phyloP scores from a whole-genome alignment of 1,140 invertebrate genomes.

The Manduca sexta region DNA sequence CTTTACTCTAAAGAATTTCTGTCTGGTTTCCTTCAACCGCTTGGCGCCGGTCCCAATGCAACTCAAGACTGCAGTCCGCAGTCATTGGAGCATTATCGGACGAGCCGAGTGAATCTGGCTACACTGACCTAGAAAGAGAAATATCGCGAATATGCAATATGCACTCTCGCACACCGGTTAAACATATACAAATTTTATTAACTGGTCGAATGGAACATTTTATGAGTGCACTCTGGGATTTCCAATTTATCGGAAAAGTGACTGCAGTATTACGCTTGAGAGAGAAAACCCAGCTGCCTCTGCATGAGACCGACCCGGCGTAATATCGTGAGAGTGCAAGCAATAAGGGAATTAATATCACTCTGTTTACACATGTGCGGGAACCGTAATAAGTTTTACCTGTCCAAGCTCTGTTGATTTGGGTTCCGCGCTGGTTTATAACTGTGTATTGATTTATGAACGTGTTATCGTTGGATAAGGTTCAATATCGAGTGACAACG shows the following conservation, averaged over 20 bases:
- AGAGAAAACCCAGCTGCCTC: neutral
- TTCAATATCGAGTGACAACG: constrained; percentile 18
- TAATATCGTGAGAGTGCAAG: neutral
- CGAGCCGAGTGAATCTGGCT: constrained; percentile 33
- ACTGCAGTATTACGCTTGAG: neutral
- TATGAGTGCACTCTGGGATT: constrained; percentile 11
- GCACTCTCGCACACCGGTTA: constrained; percentile 12
- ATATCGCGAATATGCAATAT: constrained; percentile 15
- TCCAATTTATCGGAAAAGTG: constrained; percentile 9
- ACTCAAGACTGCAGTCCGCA: constrained; percentile 26
- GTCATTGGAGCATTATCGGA: constrained; percentile 31
- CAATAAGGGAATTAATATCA: constrained; percentile 3
- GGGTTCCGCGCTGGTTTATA: constrained; percentile 3
- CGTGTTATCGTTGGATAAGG: constrained; percentile 19
- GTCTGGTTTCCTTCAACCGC: constrained; percentile 14
- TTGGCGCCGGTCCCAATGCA: constrained; percentile 35
- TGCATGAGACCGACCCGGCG: neutral
- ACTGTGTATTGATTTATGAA: constrained; percentile 16
- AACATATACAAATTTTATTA: constrained; percentile 20
- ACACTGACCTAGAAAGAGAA: constrained; percentile 41
- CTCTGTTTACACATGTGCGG: constrained; percentile 15
- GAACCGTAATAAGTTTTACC: constrained; percentile 12
- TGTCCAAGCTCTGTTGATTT: constrained; percentile 8
- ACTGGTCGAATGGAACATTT: constrained; percentile 16
- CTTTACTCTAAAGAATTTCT: constrained; percentile 11